phyloP scores from a whole-genome alignment of 2,797 vertebrate species.

The Galaxias olidus region DNA sequence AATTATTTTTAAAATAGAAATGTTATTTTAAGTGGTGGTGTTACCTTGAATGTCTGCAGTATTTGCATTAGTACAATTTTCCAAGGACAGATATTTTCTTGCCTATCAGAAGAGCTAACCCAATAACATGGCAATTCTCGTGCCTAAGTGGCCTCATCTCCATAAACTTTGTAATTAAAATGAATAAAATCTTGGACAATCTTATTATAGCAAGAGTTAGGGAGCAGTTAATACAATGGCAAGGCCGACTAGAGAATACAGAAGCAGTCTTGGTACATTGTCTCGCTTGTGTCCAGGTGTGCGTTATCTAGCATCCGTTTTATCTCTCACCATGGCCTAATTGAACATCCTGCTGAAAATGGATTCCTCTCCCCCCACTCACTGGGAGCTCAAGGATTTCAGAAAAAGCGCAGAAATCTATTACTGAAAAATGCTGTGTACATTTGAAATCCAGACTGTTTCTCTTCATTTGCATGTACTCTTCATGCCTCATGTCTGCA shows the following conservation, averaged over 20 bases:
- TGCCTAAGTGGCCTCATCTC: constrained; percentile 51
- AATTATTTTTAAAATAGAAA: no score
- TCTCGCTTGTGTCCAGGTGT: constrained; percentile 59
- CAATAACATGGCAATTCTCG: constrained; percentile 49
- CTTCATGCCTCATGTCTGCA: constrained; percentile 49
- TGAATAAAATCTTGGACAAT: constrained; percentile 56
- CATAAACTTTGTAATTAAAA: constrained; percentile 56
- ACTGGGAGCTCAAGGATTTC: constrained; percentile 50
- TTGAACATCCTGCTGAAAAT: constrained; percentile 65
- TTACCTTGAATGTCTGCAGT: no score
- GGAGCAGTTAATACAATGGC: constrained; percentile 54
- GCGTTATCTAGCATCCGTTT: constrained; percentile 60
- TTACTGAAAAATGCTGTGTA: constrained; percentile 49
- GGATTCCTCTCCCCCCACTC: constrained; percentile 54
- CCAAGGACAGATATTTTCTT: no score
- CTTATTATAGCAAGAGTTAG: constrained; percentile 37
- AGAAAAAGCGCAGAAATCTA: constrained; percentile 63
- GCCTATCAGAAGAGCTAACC: no score
- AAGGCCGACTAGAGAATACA: constrained; percentile 29
- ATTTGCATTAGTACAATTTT: no score
- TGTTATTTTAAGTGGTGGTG: no score
- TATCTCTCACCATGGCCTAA: constrained; percentile 45
- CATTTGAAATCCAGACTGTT: constrained; percentile 40
- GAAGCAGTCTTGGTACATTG: constrained; percentile 56
- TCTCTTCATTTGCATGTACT: constrained; percentile 31